Evolutionary conservation across 2,113 vertebrate genomes (phyloP), one percentile per base, ranked within the genome.

Genomic region (Apeltes quadracus): DNA sequence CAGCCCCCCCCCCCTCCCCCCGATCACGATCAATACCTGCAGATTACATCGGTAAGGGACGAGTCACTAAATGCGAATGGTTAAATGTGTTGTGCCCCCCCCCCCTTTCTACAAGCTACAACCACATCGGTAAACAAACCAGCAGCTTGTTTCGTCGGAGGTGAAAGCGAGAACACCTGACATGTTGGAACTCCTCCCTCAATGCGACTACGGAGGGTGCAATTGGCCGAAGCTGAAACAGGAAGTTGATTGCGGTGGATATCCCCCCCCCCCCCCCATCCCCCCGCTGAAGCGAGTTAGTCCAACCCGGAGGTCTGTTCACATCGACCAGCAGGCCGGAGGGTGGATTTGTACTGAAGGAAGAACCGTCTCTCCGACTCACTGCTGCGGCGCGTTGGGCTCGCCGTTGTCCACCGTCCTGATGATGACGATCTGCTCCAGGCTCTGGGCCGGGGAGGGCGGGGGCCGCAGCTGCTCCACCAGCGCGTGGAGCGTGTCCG

Each of bases 391-490:
- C 0, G 81, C 7, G 50, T 48, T 44, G 61, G 44, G 59, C 3
- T 90, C 87, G 1, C 51, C 56, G 34, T 84, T 82, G 87, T 91
- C 90, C 86, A 92, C 84, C 12, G 91, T 92, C 57, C 84, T 84
- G 78, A 92, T 91, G 85, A 92, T 92, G 86, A 92, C 88, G 39
- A 92, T 92, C 85, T 92, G 90, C 83, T 91, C 88, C 79, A 92
- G 74, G 69, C 73, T 59, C 22, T 57, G 63, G 15, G 86, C 61
- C 0, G 90, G 89, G 0, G 89, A 88, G 0, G 89, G 48, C 27
- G 83, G 59, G 10, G 90, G 88, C 36, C 89, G 44, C 71, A 92
- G 86, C 85, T 92, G 91, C 83, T 92, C 91, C 84, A 92, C 90
- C 87, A 92, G 84, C 1, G 89, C 91, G 46, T 91, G 89, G 0